A percentile compares a stretch with the other conserved stretches of the same genome.
Evolutionary conservation across 2,113 vertebrate genomes (phyloP).

Genomic region (Alces alces): DNA sequence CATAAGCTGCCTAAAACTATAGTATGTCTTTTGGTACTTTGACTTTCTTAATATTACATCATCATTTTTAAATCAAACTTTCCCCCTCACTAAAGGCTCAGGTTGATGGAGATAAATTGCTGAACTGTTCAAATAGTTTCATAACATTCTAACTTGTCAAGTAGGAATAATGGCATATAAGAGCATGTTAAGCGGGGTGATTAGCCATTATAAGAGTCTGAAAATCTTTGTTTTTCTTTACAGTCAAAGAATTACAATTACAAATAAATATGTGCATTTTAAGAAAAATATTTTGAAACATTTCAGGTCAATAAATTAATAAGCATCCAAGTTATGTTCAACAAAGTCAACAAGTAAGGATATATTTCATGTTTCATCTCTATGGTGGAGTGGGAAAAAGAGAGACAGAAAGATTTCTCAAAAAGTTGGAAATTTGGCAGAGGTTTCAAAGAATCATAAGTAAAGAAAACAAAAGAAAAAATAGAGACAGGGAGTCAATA

Average conservation of each 20-base stretch:
- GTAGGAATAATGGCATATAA: not conserved
- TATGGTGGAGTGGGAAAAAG: not conserved
- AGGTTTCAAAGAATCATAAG: not conserved
- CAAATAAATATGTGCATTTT: not conserved
- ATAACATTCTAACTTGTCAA: slow-evolving; percentile 33
- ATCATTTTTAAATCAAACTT: slow-evolving; percentile 27
- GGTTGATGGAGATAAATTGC: slow-evolving; percentile 30
- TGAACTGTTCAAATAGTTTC: slow-evolving; percentile 24
- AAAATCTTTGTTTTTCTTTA: not conserved
- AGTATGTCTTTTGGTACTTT: slow-evolving; percentile 8
- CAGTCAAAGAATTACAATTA: not conserved
- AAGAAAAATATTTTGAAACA: not conserved
- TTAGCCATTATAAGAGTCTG: not conserved
- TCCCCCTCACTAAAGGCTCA: not conserved
- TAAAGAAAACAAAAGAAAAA: not conserved
- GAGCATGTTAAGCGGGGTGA: not conserved
- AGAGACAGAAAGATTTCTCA: not conserved
- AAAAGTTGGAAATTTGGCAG: not conserved
- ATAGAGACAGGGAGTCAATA: not conserved
- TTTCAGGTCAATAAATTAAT: not conserved
- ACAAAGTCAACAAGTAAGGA: not conserved
- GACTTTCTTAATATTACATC: slow-evolving; percentile 8
- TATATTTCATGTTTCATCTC: not conserved
- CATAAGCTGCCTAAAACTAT: not conserved
- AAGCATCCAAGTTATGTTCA: not conserved